phyloP scores from a whole-genome alignment of 2,888 invertebrate species.

The Vandiemenella viatica region DNA sequence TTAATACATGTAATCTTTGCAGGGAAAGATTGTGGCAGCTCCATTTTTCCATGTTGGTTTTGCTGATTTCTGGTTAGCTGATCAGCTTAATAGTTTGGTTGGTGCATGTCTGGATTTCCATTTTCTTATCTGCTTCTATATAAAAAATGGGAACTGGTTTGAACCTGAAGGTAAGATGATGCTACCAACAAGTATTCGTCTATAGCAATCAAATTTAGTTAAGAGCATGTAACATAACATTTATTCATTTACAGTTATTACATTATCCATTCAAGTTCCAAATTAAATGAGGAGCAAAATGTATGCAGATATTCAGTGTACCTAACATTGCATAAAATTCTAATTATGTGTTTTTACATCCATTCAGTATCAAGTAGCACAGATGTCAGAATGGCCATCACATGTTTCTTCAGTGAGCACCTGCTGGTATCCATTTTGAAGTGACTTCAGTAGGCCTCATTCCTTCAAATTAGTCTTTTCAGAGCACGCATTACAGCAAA shows the following conservation, averaged over 20 bases:
- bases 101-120: slow-evolving; percentile 87
- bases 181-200: too few species aligned
- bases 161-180: slow-evolving; percentile 36
- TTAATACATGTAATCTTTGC: slow-evolving; percentile 20
- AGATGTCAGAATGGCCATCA: too few species aligned
- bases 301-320: too few species aligned
- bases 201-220: slow-evolving; percentile 6
- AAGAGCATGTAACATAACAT: background rate
- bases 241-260: background rate
- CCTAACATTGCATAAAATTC: too few species aligned
- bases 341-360: too few species aligned
- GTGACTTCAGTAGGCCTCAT: too few species aligned
- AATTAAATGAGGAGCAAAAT: too few species aligned
- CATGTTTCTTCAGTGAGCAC: too few species aligned
- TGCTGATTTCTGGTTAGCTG: slow-evolving; percentile 98
- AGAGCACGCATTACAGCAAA: too few species aligned
- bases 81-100: slow-evolving; percentile 87
- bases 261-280: background rate
- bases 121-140: slow-evolving; percentile 84
- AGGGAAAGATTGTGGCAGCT: slow-evolving; percentile 73
- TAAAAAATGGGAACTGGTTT: slow-evolving; percentile 59
- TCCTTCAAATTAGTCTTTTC: too few species aligned
- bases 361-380: too few species aligned
- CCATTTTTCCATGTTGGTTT: slow-evolving; percentile 90
- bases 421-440: too few species aligned